These are phyloP conservation scores for Tipula unca DNA, from an alignment of 2,888 invertebrate genomes.

Conservation along the genomic window DNA sequence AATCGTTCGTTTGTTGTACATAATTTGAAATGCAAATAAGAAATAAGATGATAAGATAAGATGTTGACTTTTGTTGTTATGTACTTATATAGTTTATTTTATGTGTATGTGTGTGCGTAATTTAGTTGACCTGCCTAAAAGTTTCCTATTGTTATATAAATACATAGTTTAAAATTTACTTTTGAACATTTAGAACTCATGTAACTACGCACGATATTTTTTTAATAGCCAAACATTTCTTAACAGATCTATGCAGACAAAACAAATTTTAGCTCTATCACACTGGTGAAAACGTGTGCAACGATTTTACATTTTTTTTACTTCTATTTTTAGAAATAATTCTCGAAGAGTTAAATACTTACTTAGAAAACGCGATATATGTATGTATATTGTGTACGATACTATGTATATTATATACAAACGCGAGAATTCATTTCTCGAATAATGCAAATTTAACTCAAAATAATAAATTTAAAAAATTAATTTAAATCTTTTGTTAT, in stretches of 20 bases:
- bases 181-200: not conserved
- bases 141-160: not conserved
- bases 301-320: not conserved
- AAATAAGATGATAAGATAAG: slow-evolving; percentile 1
- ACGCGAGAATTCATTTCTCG: not conserved
- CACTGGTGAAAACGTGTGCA: not conserved
- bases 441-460: not conserved
- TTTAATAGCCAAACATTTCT: not conserved
- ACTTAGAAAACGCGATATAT: not conserved
- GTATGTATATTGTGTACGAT: not conserved
- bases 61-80: not conserved
- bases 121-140: not conserved
- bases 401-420: not conserved
- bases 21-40: not conserved
- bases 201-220: not conserved
- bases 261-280: not conserved
- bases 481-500: not conserved
- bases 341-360: not conserved
- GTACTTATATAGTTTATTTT: not conserved
- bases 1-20: not conserved
- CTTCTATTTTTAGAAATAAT: not conserved
- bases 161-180: not conserved
- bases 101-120: not conserved
- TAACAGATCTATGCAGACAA: not conserved
- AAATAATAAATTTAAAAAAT: not conserved